Evolutionary conservation across 1,140 invertebrate species (phyloP), one percentile per base, ranked within the genome.

Genomic region (Armadillidium nasatum): DNA sequence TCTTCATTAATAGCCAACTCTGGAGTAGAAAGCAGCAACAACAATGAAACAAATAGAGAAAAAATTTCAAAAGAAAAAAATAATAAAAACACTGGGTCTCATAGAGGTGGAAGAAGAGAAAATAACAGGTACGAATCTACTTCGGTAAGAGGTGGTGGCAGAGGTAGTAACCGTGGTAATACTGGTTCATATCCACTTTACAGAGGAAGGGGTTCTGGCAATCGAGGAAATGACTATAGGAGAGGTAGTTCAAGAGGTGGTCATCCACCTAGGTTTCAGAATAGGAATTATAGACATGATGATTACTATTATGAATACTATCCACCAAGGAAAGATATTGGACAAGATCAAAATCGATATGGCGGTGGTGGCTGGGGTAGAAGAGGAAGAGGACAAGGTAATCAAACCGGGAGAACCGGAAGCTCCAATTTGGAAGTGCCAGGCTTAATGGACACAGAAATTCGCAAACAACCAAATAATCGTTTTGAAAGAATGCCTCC

Each of bases 301-400:
- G 78, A 76, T 13, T 74, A 79, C 60, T 73, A 79, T 67, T 74
- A 79, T 46, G 78, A 79, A 13, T 71, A 79, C 0, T 74, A 76
- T 67, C 78, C 33, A 79, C 54, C 50, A 60, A 19, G 19, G 50
- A 60, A 60, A 60, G 50, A 44, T 67, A 45, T 13, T 82, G n/a
- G 78, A 78, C 71, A 83, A 82, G 44, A 82, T 82, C 76, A 80
- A 81, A 15, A 21, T 19, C 21, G 72, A n/a, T 74, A 74, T 54
- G 50, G 54, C 0, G 69, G 73, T 46, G 72, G 82, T 71, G 81
- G 80, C 22, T 78, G 83, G 71, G 82, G 84, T 15, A 60, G 79
- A 75, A 83, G 84, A 19, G 78, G 83, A 67, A 81, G 84, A 67
- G 79, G 81, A 66, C 81, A 75, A 44, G 78, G 23, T 45, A 72